These are phyloP conservation scores for Stenopsyche tienmushanensis DNA, from an alignment of 1,140 invertebrate species.

Conservation along the genomic window DNA sequence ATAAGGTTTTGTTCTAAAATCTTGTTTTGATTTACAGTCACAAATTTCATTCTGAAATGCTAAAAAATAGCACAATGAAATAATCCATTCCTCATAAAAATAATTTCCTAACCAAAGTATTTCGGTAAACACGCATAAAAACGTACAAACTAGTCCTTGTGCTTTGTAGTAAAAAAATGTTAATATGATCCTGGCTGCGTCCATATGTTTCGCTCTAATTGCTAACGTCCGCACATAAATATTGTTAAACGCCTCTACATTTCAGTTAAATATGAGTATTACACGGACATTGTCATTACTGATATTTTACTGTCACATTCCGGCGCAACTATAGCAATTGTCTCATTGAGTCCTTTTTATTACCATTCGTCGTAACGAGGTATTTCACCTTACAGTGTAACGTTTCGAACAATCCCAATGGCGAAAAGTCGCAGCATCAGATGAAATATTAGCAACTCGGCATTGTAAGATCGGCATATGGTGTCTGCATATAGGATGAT, in stretches of 20 bases:
- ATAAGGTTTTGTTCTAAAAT: too few relatives aligned
- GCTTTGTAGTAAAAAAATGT: background rate
- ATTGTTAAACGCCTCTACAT: conserved; percentile 23
- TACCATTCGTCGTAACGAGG: background rate
- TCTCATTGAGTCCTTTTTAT: background rate
- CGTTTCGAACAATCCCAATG: background rate
- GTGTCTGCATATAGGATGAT: background rate
- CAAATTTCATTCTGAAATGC: too few relatives aligned
- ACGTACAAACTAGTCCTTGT: too few relatives aligned
- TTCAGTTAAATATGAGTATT: conserved; percentile 20
- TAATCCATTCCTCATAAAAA: too few relatives aligned
- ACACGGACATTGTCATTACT: conserved; percentile 15
- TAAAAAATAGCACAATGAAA: too few relatives aligned
- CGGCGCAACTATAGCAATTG: background rate
- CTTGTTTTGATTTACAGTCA: too few relatives aligned
- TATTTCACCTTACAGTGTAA: background rate
- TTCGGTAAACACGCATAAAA: too few relatives aligned
- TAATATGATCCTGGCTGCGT: background rate
- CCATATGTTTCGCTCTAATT: conserved; percentile 11
- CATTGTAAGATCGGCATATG: background rate
- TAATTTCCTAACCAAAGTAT: too few relatives aligned
- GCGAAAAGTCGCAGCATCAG: too few relatives aligned
- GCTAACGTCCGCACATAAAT: conserved; percentile 22
- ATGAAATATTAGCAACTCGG: too few relatives aligned
- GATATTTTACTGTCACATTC: conserved; percentile 10